Percentiles rank a stretch among this genome's conserved stretches.
These are phyloP conservation scores for human DNA, from an alignment of 2,113 vertebrate genomes.

Conservation along the genomic window GRCh38 chr1:26850001-26850500, in stretches of 20 bases:
- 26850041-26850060: conserved; percentile 27
- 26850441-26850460: conserved; percentile 62
- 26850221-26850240: not conserved
- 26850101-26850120: not conserved
- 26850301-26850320: conserved; percentile 97
- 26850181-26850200: not conserved
- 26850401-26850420: conserved; percentile 96
- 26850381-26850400: conserved; percentile 97
- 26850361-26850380: conserved; percentile 97
- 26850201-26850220: no score
- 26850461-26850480: not conserved
- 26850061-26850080: not conserved
- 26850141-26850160: not conserved
- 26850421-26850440: conserved; percentile 96
- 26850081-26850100: not conserved
- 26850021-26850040: not conserved
- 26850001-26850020: not conserved
- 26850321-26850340: conserved; percentile 99
- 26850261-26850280: fast-evolving
- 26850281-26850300: conserved; percentile 80
- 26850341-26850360: conserved; percentile 96
- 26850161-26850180: not conserved
- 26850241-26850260: not conserved
- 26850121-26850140: not conserved
- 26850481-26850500: not conserved